These are phyloP conservation scores for Ariopsis seemanni DNA, from an alignment of 2,113 vertebrate genomes.

Conservation along the genomic window DNA sequence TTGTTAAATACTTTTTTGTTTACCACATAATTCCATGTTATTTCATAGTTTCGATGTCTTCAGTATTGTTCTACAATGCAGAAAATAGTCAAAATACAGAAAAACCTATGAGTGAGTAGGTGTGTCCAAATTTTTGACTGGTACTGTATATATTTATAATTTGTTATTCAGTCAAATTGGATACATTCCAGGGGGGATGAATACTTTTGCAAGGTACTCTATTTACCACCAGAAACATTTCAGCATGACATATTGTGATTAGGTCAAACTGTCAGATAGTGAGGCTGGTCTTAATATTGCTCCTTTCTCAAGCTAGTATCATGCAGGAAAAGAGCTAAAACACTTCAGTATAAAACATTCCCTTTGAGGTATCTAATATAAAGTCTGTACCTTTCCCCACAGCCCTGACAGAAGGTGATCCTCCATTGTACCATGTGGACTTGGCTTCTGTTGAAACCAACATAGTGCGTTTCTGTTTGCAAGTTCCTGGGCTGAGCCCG, in stretches of 20 bases:
- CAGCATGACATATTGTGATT: background rate
- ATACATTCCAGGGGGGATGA: background rate
- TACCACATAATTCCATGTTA: no score
- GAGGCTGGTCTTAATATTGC: background rate
- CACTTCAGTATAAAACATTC: background rate
- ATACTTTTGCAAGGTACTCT: background rate
- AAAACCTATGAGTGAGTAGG: no score
- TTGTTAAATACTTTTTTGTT: no score
- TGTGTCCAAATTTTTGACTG: no score
- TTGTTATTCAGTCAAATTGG: background rate
- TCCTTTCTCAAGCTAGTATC: background rate
- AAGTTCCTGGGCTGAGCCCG: constrained; percentile 52
- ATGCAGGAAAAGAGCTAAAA: background rate
- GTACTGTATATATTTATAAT: background rate
- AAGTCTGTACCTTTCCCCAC: background rate
- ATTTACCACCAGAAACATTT: background rate
- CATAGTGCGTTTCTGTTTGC: constrained; percentile 70
- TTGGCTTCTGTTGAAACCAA: constrained; percentile 77
- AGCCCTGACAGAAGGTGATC: constrained; percentile 66
- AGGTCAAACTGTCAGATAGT: background rate
- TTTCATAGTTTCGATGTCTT: no score
- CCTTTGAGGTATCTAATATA: background rate
- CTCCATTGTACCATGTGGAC: constrained; percentile 68
- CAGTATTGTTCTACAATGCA: no score
- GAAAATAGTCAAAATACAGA: no score